Conservation (phyloP, 2,888 invertebrate genomes). For the Octodonta nipae region DNA sequence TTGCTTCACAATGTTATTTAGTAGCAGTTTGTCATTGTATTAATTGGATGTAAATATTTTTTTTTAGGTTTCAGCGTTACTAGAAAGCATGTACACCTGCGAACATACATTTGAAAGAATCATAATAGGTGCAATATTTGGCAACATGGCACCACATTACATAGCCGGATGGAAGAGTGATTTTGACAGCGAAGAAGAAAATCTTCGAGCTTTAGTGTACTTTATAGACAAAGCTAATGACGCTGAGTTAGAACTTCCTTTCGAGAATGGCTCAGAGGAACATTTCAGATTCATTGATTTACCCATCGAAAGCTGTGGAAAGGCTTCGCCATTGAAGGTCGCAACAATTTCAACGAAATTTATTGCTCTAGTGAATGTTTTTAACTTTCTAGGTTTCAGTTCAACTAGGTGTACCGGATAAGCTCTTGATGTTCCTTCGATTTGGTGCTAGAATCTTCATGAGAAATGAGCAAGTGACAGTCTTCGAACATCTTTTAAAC, state of each 20-base stretch:
- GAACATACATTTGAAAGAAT: slow-evolving; percentile 59
- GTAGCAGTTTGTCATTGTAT: too few species aligned
- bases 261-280: slow-evolving; percentile 22
- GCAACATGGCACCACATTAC: slow-evolving; percentile 65
- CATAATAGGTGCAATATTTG: slow-evolving; percentile 66
- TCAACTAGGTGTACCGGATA: slow-evolving; percentile 61
- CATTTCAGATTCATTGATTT: slow-evolving; percentile 58
- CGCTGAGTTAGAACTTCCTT: slow-evolving; percentile 37
- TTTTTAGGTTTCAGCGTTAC: slow-evolving; percentile 44
- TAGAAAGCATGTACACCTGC: slow-evolving; percentile 53
- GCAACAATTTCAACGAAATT: too few species aligned
- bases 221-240: slow-evolving; percentile 64
- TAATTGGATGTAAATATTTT: too few species aligned
- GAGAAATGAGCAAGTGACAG: slow-evolving; percentile 46
- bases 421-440: slow-evolving; percentile 57
- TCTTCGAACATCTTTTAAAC: slow-evolving; percentile 45
- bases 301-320: slow-evolving; percentile 69
- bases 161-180: slow-evolving; percentile 81
- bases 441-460: slow-evolving; percentile 52
- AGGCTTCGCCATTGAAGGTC: slow-evolving; percentile 47
- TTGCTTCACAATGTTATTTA: too few species aligned
- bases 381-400: slow-evolving; percentile 37
- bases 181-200: slow-evolving; percentile 64
- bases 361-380: too few species aligned
- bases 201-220: slow-evolving; percentile 60